A percentile compares a stretch with the other conserved stretches of the same genome.
Conservation (phyloP, 2,888 invertebrate genomes). For the Melieria omissa region DNA sequence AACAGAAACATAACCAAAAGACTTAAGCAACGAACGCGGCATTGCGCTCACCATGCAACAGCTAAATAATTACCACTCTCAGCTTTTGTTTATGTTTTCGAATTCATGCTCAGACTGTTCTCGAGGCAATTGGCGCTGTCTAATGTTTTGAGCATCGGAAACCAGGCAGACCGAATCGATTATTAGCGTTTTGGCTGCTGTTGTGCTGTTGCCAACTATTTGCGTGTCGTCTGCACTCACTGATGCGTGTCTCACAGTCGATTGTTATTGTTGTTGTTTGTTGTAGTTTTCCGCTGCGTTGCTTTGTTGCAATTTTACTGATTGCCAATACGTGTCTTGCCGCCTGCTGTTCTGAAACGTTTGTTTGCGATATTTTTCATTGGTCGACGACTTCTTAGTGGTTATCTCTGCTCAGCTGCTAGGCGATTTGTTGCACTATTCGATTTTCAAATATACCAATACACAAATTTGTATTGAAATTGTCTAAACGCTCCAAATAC, state of each 20-base stretch:
- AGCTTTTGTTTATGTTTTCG: background rate
- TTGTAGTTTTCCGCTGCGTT: background rate
- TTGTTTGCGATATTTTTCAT: background rate
- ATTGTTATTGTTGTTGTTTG: background rate
- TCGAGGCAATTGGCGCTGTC: too few species aligned
- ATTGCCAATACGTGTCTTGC: too few species aligned
- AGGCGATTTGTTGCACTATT: too few species aligned
- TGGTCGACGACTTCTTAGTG: background rate
- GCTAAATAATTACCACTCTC: background rate
- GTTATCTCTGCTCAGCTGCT: too few species aligned
- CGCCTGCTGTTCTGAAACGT: background rate
- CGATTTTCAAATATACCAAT: too few species aligned
- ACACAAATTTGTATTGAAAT: too few species aligned
- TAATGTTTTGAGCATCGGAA: too few species aligned
- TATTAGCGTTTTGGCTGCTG: too few species aligned
- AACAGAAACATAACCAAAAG: background rate
- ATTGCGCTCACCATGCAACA: background rate
- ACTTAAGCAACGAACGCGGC: constrained; percentile 6
- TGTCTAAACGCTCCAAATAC: too few species aligned
- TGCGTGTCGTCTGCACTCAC: background rate
- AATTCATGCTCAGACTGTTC: background rate
- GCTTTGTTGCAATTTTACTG: background rate
- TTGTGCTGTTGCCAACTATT: background rate
- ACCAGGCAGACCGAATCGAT: too few species aligned
- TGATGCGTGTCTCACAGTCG: background rate